Conservation (phyloP, 2,797 vertebrate species). For the Sebastes itinus region DNA sequence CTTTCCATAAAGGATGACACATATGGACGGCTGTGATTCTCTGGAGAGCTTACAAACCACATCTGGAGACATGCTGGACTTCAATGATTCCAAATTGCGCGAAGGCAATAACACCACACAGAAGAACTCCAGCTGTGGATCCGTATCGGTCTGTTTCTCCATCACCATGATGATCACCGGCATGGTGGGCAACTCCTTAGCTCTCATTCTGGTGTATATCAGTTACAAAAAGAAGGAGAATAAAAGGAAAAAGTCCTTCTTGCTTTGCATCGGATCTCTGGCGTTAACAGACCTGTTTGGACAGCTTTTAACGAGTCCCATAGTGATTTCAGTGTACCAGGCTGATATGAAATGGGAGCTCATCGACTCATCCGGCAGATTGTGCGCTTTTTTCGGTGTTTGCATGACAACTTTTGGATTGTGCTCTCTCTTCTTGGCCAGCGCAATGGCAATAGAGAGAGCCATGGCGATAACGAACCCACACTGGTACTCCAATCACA, state of each 20-base stretch:
- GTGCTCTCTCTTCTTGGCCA: conserved; percentile 92
- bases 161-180: conserved; percentile 95
- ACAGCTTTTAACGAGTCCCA: conserved; percentile 92
- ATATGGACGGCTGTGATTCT: conserved; percentile 34
- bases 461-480: conserved; percentile 92
- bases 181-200: conserved; percentile 92
- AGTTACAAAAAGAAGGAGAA: conserved; percentile 91
- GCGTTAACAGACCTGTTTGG: conserved; percentile 93
- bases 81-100: conserved; percentile 10
- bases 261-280: conserved; percentile 94
- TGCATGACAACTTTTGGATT: conserved; percentile 96
- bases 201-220: conserved; percentile 88
- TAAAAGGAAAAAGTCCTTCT: conserved; percentile 88
- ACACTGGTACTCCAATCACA: conserved; percentile 94
- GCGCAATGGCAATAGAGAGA: conserved; percentile 93
- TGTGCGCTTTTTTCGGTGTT: conserved; percentile 94
- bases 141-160: conserved; percentile 90
- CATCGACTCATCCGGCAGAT: conserved; percentile 85
- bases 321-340: conserved; percentile 93
- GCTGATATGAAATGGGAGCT: conserved; percentile 82
- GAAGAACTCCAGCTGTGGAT: conserved; percentile 75
- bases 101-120: conserved; percentile 45
- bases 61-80: conserved; percentile 62
- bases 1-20: conserved; percentile 38
- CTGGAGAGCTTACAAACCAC: not conserved